These are phyloP conservation scores for Ellobius talpinus DNA, from an alignment of 2,113 vertebrate species.

Conservation along the genomic window DNA sequence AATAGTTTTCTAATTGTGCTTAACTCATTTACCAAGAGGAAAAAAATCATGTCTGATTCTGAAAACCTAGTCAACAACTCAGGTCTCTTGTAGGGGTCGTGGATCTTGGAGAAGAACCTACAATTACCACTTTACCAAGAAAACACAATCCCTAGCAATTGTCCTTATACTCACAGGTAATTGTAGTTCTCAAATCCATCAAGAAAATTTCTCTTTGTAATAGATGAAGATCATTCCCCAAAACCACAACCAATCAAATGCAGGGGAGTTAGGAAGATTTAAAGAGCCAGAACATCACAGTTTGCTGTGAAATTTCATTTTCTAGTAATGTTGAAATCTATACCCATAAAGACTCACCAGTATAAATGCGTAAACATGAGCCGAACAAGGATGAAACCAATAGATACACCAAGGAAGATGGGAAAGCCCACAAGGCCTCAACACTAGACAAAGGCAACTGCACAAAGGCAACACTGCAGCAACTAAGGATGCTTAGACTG, in stretches of 20 bases:
- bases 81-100: neutral
- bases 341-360: neutral
- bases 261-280: neutral
- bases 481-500: neutral
- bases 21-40: neutral
- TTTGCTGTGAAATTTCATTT: neutral
- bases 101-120: neutral
- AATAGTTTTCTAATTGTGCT: neutral
- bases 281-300: neutral
- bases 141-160: neutral
- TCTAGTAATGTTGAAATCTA: neutral
- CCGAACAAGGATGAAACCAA: neutral
- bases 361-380: neutral
- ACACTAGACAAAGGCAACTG: neutral
- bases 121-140: neutral
- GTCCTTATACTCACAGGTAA: neutral
- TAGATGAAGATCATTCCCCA: neutral
- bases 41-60: neutral
- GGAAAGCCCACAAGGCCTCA: neutral
- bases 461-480: neutral
- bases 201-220: neutral
- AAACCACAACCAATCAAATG: neutral
- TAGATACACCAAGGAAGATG: neutral
- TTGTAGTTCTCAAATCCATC: neutral
- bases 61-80: neutral